Conservation (phyloP, 1,140 invertebrate genomes). For the Brachystomella parvula region DNA sequence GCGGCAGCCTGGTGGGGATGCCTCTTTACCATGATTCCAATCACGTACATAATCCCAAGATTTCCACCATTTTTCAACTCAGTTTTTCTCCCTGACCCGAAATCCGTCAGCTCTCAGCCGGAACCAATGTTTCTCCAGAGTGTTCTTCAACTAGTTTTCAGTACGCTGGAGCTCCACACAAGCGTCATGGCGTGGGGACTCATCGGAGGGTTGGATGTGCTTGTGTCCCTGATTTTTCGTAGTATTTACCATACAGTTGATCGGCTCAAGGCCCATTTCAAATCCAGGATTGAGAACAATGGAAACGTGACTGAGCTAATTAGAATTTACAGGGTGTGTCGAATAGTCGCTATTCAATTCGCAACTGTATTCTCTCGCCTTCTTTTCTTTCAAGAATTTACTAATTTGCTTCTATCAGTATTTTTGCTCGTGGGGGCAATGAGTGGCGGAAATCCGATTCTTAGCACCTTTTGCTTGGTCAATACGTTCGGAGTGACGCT, state of each 20-base stretch:
- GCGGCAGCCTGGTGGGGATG: not conserved
- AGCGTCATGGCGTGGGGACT: not conserved
- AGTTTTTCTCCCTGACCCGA: not conserved
- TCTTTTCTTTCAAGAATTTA: constrained; percentile 5
- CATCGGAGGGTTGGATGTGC: not conserved
- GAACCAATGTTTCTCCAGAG: not conserved
- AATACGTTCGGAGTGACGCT: constrained; percentile 7
- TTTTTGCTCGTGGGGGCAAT: not conserved
- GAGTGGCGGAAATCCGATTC: not conserved
- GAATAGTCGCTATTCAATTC: not conserved
- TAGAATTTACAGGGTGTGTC: not conserved
- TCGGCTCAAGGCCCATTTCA: not conserved
- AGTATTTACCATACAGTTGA: not conserved
- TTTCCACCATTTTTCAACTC: constrained; percentile 17
- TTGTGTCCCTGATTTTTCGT: constrained; percentile 7
- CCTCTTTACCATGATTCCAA: constrained; percentile 3
- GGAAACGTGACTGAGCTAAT: not conserved
- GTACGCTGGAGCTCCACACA: not conserved
- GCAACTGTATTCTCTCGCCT: not conserved
- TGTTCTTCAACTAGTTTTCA: not conserved
- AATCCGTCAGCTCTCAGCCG: no score
- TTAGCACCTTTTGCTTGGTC: not conserved
- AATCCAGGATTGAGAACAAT: not conserved
- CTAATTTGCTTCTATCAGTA: not conserved
- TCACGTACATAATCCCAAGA: not conserved